Conservation (phyloP, 2,113 vertebrate genomes). For the Myrmophylax atrothorax region DNA sequence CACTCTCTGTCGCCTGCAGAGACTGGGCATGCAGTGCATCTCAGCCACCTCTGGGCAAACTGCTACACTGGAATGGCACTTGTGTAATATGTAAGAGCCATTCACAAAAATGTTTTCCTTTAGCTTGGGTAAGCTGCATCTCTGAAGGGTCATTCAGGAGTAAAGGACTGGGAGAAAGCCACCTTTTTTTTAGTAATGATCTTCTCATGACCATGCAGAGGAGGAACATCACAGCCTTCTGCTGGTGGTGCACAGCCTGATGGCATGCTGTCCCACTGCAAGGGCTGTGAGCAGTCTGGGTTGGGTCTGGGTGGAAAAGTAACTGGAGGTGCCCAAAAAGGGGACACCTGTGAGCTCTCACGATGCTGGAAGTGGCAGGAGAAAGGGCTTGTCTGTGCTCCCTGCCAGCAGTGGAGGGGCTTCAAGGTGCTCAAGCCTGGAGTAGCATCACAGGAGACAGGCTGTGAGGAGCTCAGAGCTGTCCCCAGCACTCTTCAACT, state of each 20-base stretch:
- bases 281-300: background rate
- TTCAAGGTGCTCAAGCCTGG: background rate
- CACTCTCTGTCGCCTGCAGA: background rate
- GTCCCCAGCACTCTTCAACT: fast-evolving
- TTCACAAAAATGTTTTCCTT: background rate
- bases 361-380: background rate
- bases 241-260: background rate
- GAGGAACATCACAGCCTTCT: background rate
- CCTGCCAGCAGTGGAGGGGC: too few species aligned
- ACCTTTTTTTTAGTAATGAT: background rate
- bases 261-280: fast-evolving
- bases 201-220: background rate
- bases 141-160: background rate
- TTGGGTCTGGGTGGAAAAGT: too few species aligned
- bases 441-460: background rate
- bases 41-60: background rate
- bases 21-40: fast-evolving
- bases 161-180: background rate
- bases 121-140: background rate
- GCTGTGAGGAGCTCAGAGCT: background rate
- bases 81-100: background rate
- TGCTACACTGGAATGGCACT: background rate
- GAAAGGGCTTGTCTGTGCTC: background rate
- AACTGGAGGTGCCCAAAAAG: background rate
- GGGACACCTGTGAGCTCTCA: fast-evolving